Base-by-base conservation (phyloP, 2,113 vertebrate genomes). In the Ancistrus triradiatus region DNA sequence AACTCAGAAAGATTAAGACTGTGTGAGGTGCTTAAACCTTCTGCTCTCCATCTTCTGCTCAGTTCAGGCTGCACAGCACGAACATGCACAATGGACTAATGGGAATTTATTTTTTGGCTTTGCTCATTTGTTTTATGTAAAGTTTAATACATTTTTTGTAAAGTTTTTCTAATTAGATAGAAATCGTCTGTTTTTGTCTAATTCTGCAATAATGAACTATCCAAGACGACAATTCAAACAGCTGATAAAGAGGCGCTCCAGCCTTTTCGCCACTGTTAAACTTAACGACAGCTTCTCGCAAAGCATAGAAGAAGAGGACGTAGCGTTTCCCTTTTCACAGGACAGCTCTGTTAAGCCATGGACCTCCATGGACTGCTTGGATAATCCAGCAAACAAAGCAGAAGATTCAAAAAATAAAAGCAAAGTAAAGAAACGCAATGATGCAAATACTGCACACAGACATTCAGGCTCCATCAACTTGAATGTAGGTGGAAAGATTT, bases 401-500 rank as follows among this genome's bases (percentile, higher is more conserved):
- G 59, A 31, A 19, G 52, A 4, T 2, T 31, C 40, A 21, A 66
- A 48, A 35, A 43, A 48, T 0, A 0, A 44, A 40, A 59, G 1
- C 11, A 48, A 59, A 48, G 33, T 59, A 9, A 13, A 22, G 22
- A 63, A 59, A 61, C 6, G 37, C 6, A 44, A 19, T 21, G 31
- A 13, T 2, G 57, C 63, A 17, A 1, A 58, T 1, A 35, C 8
- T 3, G 2, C 48, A n/a, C 46, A 63, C 19, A 75, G 82, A 35
- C 83, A 77, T 63, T 82, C 78, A n/a, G 83, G 74, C 28, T 68
- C 86, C 8, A 86, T 95, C 40, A 91, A 88, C 56, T 77, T 95
- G 3, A 95, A 95, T 0, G 76, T 95, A 3, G 93, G 93, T 0
- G 93, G 93, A 6, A 90, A 80, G 25, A 48, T 81, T 1, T 95